Evolutionary conservation across 2,888 invertebrate genomes (phyloP), one percentile per base, ranked within the genome.

Genomic region (Pasiphila rectangulata): DNA sequence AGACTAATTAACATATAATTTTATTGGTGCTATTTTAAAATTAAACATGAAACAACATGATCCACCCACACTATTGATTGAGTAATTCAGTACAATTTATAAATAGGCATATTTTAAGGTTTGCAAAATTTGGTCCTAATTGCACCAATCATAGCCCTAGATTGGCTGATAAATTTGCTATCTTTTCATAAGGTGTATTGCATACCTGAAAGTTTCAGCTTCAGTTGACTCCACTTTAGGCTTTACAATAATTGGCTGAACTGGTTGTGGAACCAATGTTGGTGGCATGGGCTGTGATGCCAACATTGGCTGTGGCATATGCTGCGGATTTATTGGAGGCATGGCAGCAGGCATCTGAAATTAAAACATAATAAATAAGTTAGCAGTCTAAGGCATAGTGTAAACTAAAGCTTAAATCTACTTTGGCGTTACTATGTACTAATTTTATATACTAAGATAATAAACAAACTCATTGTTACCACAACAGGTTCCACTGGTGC

Each of bases 131-230:
- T n/a, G n/a, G n/a, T n/a, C n/a, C n/a, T n/a, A n/a, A n/a, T n/a
- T n/a, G n/a, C n/a, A n/a, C n/a, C n/a, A n/a, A n/a, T n/a, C n/a
- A n/a, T n/a, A n/a, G n/a, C n/a, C n/a, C n/a, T n/a, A n/a, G n/a
- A n/a, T n/a, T n/a, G n/a, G n/a, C n/a, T n/a, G n/a, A n/a, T n/a
- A n/a, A n/a, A 20, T 20, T 3, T 2, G 2, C 4, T 20, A 6
- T 2, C 6, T 10, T 6, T 27, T 3, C 7, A 19, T 2, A 34
- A 3, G 23, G 5, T 30, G 13, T 24, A 36, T 1, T 4, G 27
- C 2, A 48, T 54, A 85, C 85, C 85, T 82, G 57, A 85, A 85
- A 25, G 67, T 79, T 29, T 85, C 84, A 21, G 66, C 59, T 38
- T 68, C 64, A 20, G 67, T 54, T 21, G 59, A 47, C n/a, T 67